Base-by-base conservation (phyloP, 2,888 invertebrate genomes). In the Synanthedon vespiformis region DNA sequence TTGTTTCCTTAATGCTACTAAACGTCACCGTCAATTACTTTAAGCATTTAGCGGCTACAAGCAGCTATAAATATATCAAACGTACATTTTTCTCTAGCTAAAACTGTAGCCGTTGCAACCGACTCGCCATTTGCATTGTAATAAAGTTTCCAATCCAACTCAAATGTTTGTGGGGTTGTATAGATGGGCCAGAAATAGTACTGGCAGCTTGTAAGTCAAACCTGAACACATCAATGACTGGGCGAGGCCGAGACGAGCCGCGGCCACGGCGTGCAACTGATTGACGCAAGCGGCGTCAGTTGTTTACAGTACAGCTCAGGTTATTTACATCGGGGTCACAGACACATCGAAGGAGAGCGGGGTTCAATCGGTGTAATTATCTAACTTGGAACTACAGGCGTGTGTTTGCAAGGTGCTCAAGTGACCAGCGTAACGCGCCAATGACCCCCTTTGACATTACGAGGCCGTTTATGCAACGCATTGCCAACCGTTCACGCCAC, bases 311-410 rank as follows among this genome's bases (percentile, higher is more conserved):
- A 78, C 73, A 76, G 77, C 77, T 75, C 77, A 80, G 85, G 86
- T 84, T 86, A 85, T 86, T 86, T 82, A 84, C 87, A 85, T 84
- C 80, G 86, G 84, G 86, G 86, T 87, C 85, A 86, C 82, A 87
- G 86, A 86, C 86, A 85, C 82, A 71, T 64, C 67, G 82, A 83
- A 82, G 83, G 80, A 80, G 80, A 80, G 74, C 72, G 70, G 72
- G 74, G 76, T 78, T 78, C 79, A 77, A 77, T 78, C 77, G 75
- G 77, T 80, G 74, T 80, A 74, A 78, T 80, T 77, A 82, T 78
- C 80, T 81, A 80, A 83, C 72, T 70, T 72, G 72, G 48, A 53
- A 34, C 41, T 48, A 48, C 18, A 48, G 16, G 48, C 48, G 48
- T 48, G 48, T 48, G 48, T 48, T 16, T 41, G 49, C 49, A 41